Evolutionary conservation across 2,113 vertebrate genomes (phyloP), one percentile per base, ranked within the genome.

Genomic region (Thunnus thynnus): DNA sequence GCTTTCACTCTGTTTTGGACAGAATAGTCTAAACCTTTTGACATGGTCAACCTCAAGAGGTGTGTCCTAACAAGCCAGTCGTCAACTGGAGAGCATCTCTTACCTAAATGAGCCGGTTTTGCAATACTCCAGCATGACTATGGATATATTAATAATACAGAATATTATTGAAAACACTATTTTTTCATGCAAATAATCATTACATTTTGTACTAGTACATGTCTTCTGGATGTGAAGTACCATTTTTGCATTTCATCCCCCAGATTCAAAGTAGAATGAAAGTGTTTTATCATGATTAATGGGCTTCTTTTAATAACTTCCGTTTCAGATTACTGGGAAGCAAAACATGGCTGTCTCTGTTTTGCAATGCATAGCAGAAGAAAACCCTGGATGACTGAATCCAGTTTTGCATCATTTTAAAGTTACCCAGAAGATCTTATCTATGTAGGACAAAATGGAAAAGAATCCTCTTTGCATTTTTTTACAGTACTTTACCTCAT

Each of bases 311-410:
- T 48, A 22, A 50, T 48, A 47, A 2, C 16, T 32, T 74, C 22
- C 0, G 2, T 68, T 77, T 84, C 9, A 58, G 16, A 48, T 60
- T 22, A 41, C n/a, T 57, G 47, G 47, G 51, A 79, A 64, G 41
- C 12, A 79, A 68, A 56, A 18, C 55, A 52, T 50, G 46, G 18
- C 30, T 57, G 12, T 71, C 14, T 22, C 17, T 64, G 56, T 73
- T 83, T 65, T 72, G 56, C 10, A 82, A 64, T 78, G 13, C 27
- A 79, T 48, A 56, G 20, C n/a, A 82, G 44, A 78, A 41, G 14
- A 72, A n/a, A n/a, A 77, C 80, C 20, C 41, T 66, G 41, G 50
- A 69, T 48, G 25, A 63, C 25, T 13, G 58, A 22, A 44, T 54
- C n/a, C 51, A 50, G 36, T 18, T 55, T 41, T 68, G 13, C 13